Evolutionary conservation across 2,797 vertebrate genomes (phyloP), one percentile per base, ranked within the genome.

Genomic region (Ceryle rudis): DNA sequence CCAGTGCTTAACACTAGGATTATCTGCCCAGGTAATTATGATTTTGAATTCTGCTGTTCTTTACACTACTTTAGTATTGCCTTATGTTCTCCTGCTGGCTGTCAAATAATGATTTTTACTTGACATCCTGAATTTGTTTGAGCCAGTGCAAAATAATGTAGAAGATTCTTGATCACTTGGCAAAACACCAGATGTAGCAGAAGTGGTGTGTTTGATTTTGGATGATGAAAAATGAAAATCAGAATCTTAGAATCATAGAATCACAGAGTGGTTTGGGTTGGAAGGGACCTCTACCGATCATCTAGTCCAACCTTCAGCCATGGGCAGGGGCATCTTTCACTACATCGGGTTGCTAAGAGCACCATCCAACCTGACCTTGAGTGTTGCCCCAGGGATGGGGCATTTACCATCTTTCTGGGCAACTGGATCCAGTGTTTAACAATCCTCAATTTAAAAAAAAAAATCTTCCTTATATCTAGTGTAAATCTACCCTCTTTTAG

Each of bases 1-100:
- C 99, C 99, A 28, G 99, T 99, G 31, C 99, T 99, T 95, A 99
- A 99, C 97, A 99, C 99, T 2, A 98, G 99, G 93, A 99, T 99
- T 97, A 99, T 99, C 97, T 99, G 99, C 93, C 99, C 99, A 61
- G 99, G 99, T 99, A 98, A 90, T 71, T 35, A 33, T 11, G 35
- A 71, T 77, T 80, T 72, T 70, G 25, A 90, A 83, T 74, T 81
- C 44, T 41, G 2, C 10, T 69, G 14, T 52, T 94, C 25, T 62
- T 93, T 73, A 55, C 9, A 23, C 13, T 47, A 6, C 25, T 57
- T 64, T 15, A 57, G 29, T 33, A 57, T 31, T 52, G 42, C 54
- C 39, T 78, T 81, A 47, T 55, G 33, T 7, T 92, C 37, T 41
- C 37, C 70, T 69, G 35, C 42, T 81, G 58, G 33, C 23, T 86